Percentiles rank a stretch among this genome's conserved stretches.
Conservation (phyloP, 2,113 vertebrate species). For the Chionodraco myersi region DNA sequence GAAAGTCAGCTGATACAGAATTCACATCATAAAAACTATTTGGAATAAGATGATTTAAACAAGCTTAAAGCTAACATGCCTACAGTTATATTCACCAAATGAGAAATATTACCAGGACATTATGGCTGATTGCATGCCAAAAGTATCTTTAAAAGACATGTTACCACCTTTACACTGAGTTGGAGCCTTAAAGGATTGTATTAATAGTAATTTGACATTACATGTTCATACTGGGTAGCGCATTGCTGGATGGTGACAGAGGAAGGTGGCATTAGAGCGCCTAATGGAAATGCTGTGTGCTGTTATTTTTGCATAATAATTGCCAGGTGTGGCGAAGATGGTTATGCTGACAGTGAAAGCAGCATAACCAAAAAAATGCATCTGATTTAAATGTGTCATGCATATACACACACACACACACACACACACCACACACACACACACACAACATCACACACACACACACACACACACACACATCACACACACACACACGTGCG, state of each 20-base stretch:
- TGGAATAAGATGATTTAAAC: neutral
- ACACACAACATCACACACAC: neutral
- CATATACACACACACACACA: slow-evolving; percentile 2
- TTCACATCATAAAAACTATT: neutral
- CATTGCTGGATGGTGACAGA: slow-evolving; percentile 11
- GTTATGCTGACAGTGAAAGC: slow-evolving; percentile 43
- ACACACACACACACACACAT: slow-evolving; percentile 23
- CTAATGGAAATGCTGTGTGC: slow-evolving; percentile 74
- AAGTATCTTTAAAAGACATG: slow-evolving; percentile 31
- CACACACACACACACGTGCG: slow-evolving; percentile 26
- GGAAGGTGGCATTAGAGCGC: slow-evolving; percentile 23
- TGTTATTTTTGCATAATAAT: slow-evolving; percentile 65
- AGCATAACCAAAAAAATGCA: slow-evolving; percentile 69
- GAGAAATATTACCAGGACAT: too few relatives aligned
- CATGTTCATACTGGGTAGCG: slow-evolving; percentile 24
- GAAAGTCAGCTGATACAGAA: neutral
- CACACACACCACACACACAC: neutral
- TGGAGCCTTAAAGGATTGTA: neutral
- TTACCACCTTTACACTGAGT: slow-evolving; percentile 27
- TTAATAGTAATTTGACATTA: slow-evolving; percentile 33
- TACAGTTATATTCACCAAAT: too few relatives aligned
- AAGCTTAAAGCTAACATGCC: neutral
- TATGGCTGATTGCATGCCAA: neutral
- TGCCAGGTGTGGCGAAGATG: slow-evolving; percentile 42
- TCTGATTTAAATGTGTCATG: slow-evolving; percentile 55